Evolutionary conservation across 2,113 vertebrate genomes (phyloP).

Genomic region (Coracopsis vasa): DNA sequence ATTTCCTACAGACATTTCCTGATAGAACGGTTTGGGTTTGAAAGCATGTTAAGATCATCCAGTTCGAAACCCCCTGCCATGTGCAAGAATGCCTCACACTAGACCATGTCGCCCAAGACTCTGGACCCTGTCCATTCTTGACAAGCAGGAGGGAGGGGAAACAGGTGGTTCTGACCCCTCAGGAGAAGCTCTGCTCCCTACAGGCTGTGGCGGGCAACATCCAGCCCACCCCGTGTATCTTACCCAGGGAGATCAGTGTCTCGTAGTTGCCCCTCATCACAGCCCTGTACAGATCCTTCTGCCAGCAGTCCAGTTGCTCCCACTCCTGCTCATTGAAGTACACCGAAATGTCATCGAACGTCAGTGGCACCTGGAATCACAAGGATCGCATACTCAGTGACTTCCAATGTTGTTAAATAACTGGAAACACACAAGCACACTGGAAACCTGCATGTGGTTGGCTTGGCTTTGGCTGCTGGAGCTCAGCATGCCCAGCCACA

Average conservation of each 20-base stretch:
- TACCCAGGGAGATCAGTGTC: constrained; percentile 75
- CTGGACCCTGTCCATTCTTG: background rate
- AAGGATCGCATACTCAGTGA: background rate
- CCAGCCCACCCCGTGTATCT: background rate
- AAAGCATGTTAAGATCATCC: background rate
- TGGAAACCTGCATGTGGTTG: background rate
- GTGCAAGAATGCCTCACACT: background rate
- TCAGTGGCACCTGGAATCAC: constrained; percentile 69
- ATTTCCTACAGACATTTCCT: background rate
- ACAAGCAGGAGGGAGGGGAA: background rate
- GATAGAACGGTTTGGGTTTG: background rate
- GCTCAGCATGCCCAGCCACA: fast-evolving
- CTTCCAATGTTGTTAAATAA: background rate
- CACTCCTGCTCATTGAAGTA: constrained; percentile 77
- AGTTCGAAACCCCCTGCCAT: background rate
- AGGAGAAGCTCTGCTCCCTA: too few relatives aligned
- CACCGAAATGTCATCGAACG: constrained; percentile 67
- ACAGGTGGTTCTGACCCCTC: fast-evolving
- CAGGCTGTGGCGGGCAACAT: background rate
- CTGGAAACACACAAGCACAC: background rate
- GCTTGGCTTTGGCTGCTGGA: background rate
- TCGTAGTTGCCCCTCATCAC: constrained; percentile 77
- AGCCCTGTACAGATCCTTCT: constrained; percentile 76
- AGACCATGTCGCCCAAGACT: background rate
- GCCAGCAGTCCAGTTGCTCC: constrained; percentile 70